Percentiles rank a stretch among this genome's conserved stretches.
Evolutionary conservation across 2,888 invertebrate genomes (phyloP).

Genomic region (Lepeophtheirus nordmannii): DNA sequence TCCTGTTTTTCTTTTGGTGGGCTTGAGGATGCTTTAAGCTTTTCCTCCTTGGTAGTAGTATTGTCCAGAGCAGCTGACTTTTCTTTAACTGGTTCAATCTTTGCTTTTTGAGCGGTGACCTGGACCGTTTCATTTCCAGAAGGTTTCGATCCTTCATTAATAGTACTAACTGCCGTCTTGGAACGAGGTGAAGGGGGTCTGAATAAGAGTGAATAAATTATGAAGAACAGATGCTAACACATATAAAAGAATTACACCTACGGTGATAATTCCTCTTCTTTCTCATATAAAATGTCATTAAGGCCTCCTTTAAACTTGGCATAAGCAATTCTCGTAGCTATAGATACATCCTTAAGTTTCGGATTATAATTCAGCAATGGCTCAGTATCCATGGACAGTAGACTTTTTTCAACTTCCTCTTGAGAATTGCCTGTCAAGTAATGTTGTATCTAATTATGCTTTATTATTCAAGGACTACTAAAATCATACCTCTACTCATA

Average conservation of each 20-base stretch:
- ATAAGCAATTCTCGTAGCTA: slow-evolving; percentile 65
- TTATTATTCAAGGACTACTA: neutral
- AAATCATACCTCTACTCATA: slow-evolving; percentile 1
- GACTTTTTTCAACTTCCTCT: neutral
- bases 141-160: neutral
- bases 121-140: no score
- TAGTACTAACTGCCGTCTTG: neutral
- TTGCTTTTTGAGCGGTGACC: no score
- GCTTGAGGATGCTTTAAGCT: neutral
- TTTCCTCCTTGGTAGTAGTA: no score
- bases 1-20: no score
- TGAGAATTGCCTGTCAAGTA: slow-evolving; percentile 14
- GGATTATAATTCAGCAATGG: slow-evolving; percentile 60
- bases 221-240: no score
- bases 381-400: slow-evolving; percentile 4
- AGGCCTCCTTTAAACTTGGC: slow-evolving; percentile 55
- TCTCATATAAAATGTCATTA: neutral
- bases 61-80: no score
- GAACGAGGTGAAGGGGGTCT: no score
- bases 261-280: slow-evolving; percentile 8
- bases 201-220: no score
- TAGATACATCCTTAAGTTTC: slow-evolving; percentile 45
- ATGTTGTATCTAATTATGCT: neutral
- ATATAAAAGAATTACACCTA: no score
- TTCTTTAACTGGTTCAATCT: no score